These are phyloP conservation scores for Hydriomena furcata DNA, from an alignment of 2,888 invertebrate genomes.

Conservation along the genomic window DNA sequence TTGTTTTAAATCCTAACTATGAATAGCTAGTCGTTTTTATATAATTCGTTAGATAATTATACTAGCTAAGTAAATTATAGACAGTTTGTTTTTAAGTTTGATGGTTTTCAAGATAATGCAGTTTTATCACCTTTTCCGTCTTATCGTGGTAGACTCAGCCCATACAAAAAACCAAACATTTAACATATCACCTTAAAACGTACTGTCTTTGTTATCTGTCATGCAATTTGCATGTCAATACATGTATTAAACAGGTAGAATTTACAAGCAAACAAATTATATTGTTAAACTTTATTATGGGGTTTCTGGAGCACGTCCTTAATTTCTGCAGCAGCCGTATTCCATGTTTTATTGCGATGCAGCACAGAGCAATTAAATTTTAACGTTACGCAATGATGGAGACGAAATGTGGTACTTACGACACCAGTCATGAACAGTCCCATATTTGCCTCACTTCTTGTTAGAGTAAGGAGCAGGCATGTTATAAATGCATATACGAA, in stretches of 20 bases:
- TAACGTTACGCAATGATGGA: slow-evolving; percentile 6
- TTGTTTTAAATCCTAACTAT: no score
- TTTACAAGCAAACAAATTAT: slow-evolving; percentile 34
- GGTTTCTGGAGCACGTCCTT: slow-evolving; percentile 42
- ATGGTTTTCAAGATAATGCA: no score
- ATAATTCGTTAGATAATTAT: no score
- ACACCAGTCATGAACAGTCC: no score
- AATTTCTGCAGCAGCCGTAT: slow-evolving; percentile 39
- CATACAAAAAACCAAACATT: no score
- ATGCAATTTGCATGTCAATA: slow-evolving; percentile 9
- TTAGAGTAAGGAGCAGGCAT: no score
- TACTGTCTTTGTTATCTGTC: slow-evolving; percentile 1
- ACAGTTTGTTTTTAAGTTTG: no score
- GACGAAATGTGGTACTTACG: neutral
- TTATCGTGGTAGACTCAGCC: no score
- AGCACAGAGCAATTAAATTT: slow-evolving; percentile 10
- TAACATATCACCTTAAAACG: slow-evolving; percentile 3
- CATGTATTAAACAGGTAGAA: slow-evolving; percentile 8
- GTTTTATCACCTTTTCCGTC: no score
- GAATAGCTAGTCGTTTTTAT: no score
- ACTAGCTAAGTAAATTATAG: no score
- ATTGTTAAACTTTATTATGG: slow-evolving; percentile 42
- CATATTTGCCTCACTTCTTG: no score
- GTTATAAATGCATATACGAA: neutral
- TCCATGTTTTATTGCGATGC: slow-evolving; percentile 42